A percentile compares a stretch with the other conserved stretches of the same genome.
Evolutionary conservation across 2,113 vertebrate genomes (phyloP).

Genomic region (Colossoma macropomum): DNA sequence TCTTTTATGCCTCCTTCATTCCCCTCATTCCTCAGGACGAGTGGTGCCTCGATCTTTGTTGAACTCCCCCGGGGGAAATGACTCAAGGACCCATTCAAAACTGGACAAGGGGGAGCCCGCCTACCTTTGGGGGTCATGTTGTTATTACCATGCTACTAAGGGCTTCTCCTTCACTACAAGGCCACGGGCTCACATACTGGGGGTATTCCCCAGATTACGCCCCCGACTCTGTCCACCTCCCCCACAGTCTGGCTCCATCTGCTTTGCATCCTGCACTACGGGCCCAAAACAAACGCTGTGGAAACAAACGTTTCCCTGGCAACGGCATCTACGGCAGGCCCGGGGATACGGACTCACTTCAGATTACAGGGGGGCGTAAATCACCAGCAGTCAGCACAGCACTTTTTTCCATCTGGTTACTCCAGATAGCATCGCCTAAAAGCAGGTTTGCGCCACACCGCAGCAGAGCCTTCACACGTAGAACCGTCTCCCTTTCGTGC

Average conservation of each 20-base stretch:
- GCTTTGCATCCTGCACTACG: conserved; percentile 7
- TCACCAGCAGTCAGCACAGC: background rate
- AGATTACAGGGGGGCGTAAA: background rate
- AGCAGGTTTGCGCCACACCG: background rate
- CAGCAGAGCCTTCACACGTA: background rate
- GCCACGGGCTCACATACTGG: background rate
- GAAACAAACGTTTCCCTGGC: conserved; percentile 18
- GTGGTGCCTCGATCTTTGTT: conserved; percentile 44
- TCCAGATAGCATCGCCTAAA: background rate
- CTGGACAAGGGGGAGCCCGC: conserved; percentile 20
- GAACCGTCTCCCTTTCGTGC: background rate
- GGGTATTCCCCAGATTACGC: conserved; percentile 30
- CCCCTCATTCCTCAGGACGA: conserved; percentile 50
- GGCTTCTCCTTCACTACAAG: conserved; percentile 11
- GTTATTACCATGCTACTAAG: conserved; percentile 48
- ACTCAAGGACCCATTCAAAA: conserved; percentile 31
- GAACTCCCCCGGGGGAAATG: conserved; percentile 39
- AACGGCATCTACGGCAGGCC: conserved; percentile 29
- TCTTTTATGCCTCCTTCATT: conserved; percentile 46
- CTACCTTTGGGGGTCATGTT: conserved; percentile 41
- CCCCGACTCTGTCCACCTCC: background rate
- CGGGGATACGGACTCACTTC: background rate
- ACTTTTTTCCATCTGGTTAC: background rate
- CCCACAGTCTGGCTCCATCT: background rate
- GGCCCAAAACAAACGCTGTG: conserved; percentile 25